Evolutionary conservation across 2,888 invertebrate genomes (phyloP), one percentile per base, ranked within the genome.

Genomic region (Stegophylla sp.): DNA sequence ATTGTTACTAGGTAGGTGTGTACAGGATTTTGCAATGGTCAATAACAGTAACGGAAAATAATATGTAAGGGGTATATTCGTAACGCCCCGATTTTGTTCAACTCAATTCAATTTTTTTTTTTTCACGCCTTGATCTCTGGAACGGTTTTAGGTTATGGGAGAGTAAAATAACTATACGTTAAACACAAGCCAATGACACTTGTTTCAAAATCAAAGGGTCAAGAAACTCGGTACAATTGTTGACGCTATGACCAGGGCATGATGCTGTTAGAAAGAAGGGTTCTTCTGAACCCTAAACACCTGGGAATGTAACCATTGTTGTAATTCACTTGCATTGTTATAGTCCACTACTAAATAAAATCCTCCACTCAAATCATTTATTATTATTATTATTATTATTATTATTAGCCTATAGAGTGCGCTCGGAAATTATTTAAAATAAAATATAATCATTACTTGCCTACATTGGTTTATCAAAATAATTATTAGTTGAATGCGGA

Each of bases 101-200:
- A 45, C 23, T 56, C 20, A 34, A 7, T 23, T 56, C 20, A 20
- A 34, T 34, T 34, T 34, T 67, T 28, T 69, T 69, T 5, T 41
- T 23, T 23, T 23, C n/a, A 2, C 20, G 41, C 15, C 53, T 15
- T 12, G 34, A 53, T 41, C 34, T 10, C 71, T 5, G 34, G 69
- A n/a, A n/a, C n/a, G n/a, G n/a, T n/a, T 51, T 71, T 34, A 17
- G 12, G 23, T 63, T 10, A 41, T 71, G 26, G 12, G 10, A 28
- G 7, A 61, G 26, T 20, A 74, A 17, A 26, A 43, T 43, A 45
- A n/a, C n/a, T n/a, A 28, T 13, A 63, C 5, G 4, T 34, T 17
- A 74, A 63, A 15, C 23, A 74, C 28, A 73, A 64, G 41, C 61
- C 15, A 13, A 7, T 13, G 15, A 61, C 73, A 74, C 73, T 74